phyloP scores from a whole-genome alignment of 2,888 invertebrate genomes.

The Melanchra persicariae region DNA sequence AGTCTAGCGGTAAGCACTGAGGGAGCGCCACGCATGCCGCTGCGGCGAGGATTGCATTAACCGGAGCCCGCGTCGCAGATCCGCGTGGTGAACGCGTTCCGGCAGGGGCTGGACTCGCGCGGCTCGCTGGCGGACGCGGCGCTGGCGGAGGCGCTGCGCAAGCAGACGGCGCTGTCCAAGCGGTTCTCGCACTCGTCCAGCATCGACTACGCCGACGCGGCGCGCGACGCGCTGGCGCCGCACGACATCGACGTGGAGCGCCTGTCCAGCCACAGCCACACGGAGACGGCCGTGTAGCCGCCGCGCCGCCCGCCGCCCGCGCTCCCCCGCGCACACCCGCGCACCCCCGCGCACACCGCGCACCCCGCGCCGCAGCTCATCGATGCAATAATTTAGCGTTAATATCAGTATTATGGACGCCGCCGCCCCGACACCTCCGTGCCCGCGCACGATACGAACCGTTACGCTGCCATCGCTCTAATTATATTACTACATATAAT shows the following conservation, averaged over 20 bases:
- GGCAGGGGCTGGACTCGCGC: slow-evolving; percentile 99
- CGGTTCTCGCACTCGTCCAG: slow-evolving; percentile 97
- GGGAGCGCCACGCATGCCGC: slow-evolving; percentile 11
- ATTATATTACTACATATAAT: slow-evolving; percentile 71
- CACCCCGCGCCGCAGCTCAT: slow-evolving; percentile 67
- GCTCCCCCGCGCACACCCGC: slow-evolving; percentile 30
- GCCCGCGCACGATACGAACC: slow-evolving; percentile 68
- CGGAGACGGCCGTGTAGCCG: slow-evolving; percentile 97
- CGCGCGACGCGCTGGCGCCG: slow-evolving; percentile 96
- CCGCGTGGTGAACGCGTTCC: slow-evolving; percentile 99
- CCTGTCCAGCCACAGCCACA: slow-evolving; percentile 97
- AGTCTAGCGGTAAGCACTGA: slow-evolving; percentile 36
- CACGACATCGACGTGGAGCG: slow-evolving; percentile 98
- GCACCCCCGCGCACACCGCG: slow-evolving; percentile 62
- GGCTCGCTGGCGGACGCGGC: slow-evolving; percentile 98
- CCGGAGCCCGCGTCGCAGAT: slow-evolving; percentile 93
- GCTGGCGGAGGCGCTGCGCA: slow-evolving; percentile 97
- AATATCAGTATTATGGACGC: slow-evolving; percentile 74
- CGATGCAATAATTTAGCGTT: slow-evolving; percentile 75
- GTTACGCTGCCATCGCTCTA: slow-evolving; percentile 83
- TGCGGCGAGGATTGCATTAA: slow-evolving; percentile 32
- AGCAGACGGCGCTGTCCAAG: slow-evolving; percentile 97
- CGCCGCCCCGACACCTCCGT: slow-evolving; percentile 67
- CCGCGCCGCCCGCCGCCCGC: slow-evolving; percentile 58
- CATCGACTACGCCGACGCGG: slow-evolving; percentile 92